phyloP scores from a whole-genome alignment of 2,797 vertebrate species.

The Poecilia picta region DNA sequence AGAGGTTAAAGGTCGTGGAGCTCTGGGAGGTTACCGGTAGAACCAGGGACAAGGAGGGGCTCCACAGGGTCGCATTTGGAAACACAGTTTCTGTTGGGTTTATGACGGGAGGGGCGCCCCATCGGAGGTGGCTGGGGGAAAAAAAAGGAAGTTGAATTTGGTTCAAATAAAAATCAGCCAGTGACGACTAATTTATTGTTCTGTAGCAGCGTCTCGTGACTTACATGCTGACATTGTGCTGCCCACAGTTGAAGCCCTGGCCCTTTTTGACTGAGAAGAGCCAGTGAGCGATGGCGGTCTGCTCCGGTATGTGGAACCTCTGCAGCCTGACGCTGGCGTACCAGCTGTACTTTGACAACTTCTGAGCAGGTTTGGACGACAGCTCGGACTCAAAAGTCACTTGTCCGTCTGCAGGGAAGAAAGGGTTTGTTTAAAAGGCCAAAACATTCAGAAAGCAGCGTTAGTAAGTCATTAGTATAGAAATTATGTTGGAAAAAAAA shows the following conservation, averaged over 20 bases:
- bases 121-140: constrained; percentile 84
- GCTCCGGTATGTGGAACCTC: constrained; percentile 88
- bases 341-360: constrained; percentile 90
- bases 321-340: constrained; percentile 90
- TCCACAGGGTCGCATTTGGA: constrained; percentile 80
- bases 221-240: constrained; percentile 88
- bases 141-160: not conserved
- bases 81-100: constrained; percentile 85
- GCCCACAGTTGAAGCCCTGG: constrained; percentile 79
- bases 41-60: constrained; percentile 78
- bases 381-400: constrained; percentile 85
- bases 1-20: constrained; percentile 86
- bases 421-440: not conserved
- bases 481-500: not conserved
- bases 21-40: constrained; percentile 79
- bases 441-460: too few relatives aligned
- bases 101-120: constrained; percentile 91
- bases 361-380: constrained; percentile 89
- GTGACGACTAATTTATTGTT: not conserved
- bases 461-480: not conserved
- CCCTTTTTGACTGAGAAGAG: constrained; percentile 84
- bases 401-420: constrained; percentile 63
- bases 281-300: constrained; percentile 88
- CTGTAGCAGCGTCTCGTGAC: constrained; percentile 38
- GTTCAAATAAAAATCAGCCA: not conserved